These are phyloP conservation scores for Maconellicoccus hirsutus DNA, from an alignment of 1,140 invertebrate species.

Conservation along the genomic window DNA sequence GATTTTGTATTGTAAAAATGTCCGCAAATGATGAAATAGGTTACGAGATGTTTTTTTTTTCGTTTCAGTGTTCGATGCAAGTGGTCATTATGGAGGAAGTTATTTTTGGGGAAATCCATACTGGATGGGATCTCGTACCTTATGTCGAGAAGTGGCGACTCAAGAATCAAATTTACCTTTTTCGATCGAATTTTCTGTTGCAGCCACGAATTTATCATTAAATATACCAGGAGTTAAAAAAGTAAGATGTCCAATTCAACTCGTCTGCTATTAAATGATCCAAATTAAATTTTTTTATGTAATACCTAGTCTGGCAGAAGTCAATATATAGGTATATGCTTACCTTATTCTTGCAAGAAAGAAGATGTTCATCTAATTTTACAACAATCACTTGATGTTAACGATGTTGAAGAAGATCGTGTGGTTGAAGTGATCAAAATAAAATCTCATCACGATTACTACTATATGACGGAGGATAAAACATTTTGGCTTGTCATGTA, in stretches of 20 bases:
- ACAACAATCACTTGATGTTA: conserved; percentile 39
- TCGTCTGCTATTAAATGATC: not conserved
- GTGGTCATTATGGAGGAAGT: conserved; percentile 60
- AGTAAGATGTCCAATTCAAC: not conserved
- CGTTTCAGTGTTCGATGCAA: conserved; percentile 62
- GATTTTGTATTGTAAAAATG: too few species aligned
- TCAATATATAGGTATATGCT: conserved; percentile 51
- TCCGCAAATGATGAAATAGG: too few species aligned
- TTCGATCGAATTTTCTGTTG: conserved; percentile 45
- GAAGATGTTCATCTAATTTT: conserved; percentile 47
- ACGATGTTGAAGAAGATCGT: conserved; percentile 32
- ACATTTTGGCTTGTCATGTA: conserved; percentile 60
- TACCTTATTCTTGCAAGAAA: conserved; percentile 52
- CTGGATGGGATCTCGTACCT: conserved; percentile 62
- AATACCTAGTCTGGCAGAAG: conserved; percentile 23
- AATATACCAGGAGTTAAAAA: not conserved
- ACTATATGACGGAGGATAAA: conserved; percentile 50
- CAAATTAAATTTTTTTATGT: too few species aligned
- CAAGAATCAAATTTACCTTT: conserved; percentile 39
- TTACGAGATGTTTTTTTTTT: too few species aligned
- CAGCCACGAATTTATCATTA: conserved; percentile 40
- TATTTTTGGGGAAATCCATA: conserved; percentile 76
- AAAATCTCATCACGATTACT: conserved; percentile 51
- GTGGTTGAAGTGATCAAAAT: conserved; percentile 42
- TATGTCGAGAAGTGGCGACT: conserved; percentile 45